Conservation (phyloP, 2,113 vertebrate genomes). For the Ceyx melanurus region DNA sequence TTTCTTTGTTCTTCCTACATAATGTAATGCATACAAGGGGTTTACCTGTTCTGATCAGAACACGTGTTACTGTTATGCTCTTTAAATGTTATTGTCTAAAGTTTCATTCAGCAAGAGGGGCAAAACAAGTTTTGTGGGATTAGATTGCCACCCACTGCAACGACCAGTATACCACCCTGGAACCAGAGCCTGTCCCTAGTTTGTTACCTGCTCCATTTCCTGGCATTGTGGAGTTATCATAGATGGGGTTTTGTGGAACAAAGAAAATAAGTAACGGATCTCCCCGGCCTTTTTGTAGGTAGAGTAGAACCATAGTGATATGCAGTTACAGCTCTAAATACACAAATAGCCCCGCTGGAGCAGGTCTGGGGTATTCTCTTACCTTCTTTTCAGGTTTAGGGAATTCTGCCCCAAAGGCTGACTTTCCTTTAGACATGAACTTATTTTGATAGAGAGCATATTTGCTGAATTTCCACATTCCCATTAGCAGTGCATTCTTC, state of each 20-base stretch:
- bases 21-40: neutral
- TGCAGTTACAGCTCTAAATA: neutral
- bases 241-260: neutral
- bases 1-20: constrained; percentile 14
- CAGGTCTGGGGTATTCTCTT: neutral
- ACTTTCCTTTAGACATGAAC: neutral
- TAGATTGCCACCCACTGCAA: neutral
- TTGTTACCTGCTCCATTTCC: neutral
- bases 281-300: neutral
- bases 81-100: neutral
- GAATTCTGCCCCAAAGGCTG: neutral
- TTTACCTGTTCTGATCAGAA: neutral
- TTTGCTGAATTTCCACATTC: neutral
- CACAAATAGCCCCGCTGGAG: neutral
- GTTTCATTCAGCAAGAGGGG: neutral
- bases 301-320: neutral
- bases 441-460: neutral
- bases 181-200: neutral
- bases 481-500: neutral
- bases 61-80: neutral
- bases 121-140: neutral
- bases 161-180: neutral
- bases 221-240: neutral
- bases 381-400: neutral
- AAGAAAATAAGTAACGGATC: neutral